These are phyloP conservation scores for Thripadectes ignobilis DNA, from an alignment of 2,797 vertebrate species.

Conservation along the genomic window DNA sequence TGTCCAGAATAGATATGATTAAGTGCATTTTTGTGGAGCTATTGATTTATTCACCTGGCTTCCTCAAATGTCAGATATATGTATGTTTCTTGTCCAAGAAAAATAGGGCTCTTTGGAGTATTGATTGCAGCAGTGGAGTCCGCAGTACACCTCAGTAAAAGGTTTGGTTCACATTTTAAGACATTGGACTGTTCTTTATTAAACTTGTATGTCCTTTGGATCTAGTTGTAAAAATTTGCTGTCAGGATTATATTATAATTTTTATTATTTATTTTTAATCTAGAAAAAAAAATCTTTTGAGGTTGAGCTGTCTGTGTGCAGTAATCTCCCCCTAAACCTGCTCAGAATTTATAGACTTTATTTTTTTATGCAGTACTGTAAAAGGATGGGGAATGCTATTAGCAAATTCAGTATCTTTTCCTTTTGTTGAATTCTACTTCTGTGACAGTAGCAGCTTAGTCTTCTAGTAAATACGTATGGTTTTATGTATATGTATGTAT, in stretches of 20 bases:
- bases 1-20: slow-evolving; percentile 43
- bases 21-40: slow-evolving; percentile 46
- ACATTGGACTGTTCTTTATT: background rate
- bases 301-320: background rate
- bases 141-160: slow-evolving; percentile 11
- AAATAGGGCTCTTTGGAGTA: slow-evolving; percentile 19
- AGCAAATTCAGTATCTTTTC: background rate
- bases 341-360: background rate
- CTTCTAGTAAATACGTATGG: background rate
- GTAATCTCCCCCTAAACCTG: slow-evolving; percentile 2
- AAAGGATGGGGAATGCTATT: background rate
- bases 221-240: slow-evolving; percentile 6
- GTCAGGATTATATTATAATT: background rate
- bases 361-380: background rate
- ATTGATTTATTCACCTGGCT: slow-evolving; percentile 59
- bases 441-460: background rate
- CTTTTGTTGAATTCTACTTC: background rate
- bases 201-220: background rate
- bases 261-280: slow-evolving; percentile 1
- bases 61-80: slow-evolving; percentile 31
- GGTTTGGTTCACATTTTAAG: background rate
- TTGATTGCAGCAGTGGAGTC: slow-evolving; percentile 33
- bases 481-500: background rate
- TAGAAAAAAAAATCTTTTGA: background rate
- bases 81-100: slow-evolving; percentile 42